These are phyloP conservation scores for Polydrusus tereticollis DNA, from an alignment of 2,888 invertebrate species.

Conservation along the genomic window DNA sequence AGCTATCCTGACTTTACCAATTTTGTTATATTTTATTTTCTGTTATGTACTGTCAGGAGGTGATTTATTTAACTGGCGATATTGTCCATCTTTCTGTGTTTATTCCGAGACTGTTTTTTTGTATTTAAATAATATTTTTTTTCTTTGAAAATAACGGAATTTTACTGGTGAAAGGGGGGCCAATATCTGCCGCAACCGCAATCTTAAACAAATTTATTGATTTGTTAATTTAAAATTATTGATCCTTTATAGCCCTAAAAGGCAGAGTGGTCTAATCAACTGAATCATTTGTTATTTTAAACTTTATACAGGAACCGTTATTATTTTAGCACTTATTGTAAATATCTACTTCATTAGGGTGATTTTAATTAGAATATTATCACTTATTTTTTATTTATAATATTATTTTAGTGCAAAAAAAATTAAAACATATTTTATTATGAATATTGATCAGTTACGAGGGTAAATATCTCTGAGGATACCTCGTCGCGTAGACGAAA, in stretches of 20 bases:
- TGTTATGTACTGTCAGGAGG: background rate
- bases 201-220: background rate
- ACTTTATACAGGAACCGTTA: background rate
- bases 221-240: background rate
- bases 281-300: slow-evolving; percentile 16
- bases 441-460: background rate
- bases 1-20: background rate
- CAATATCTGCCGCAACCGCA: too few species aligned
- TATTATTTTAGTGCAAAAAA: background rate
- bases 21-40: background rate
- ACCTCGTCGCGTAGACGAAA: too few species aligned
- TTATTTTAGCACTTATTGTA: slow-evolving; percentile 20
- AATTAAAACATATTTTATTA: background rate
- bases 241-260: background rate
- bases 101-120: too few species aligned
- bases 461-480: too few species aligned
- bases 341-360: slow-evolving; percentile 5
- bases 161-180: too few species aligned
- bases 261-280: background rate
- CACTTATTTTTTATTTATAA: background rate
- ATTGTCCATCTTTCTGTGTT: too few species aligned
- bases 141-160: too few species aligned
- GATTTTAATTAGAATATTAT: slow-evolving; percentile 13
- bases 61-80: background rate
- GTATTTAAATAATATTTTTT: too few species aligned